Evolutionary conservation across 2,888 invertebrate species (phyloP).

Genomic region (Apotomis turbidana): DNA sequence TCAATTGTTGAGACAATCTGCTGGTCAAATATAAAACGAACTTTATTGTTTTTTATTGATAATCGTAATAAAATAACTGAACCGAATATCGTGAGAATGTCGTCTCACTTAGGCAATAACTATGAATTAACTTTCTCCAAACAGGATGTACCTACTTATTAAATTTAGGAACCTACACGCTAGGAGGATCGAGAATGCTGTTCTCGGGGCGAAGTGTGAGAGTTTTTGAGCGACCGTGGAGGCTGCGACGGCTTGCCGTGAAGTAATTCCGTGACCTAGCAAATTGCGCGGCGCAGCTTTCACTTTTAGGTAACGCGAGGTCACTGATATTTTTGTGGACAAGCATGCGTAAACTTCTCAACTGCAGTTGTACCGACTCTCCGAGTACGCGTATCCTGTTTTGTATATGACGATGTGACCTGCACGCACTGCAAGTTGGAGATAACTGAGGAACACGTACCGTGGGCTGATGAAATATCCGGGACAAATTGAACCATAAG

Average conservation of each 20-base stretch:
- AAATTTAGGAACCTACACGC: slow-evolving; percentile 27
- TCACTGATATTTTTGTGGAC: slow-evolving; percentile 44
- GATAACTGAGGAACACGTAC: slow-evolving; percentile 9
- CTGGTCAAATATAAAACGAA: slow-evolving; percentile 22
- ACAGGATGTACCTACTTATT: slow-evolving; percentile 26
- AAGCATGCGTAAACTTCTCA: slow-evolving; percentile 37
- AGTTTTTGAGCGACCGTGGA: slow-evolving; percentile 34
- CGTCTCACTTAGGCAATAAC: slow-evolving; percentile 32
- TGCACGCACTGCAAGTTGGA: slow-evolving; percentile 12
- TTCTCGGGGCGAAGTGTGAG: slow-evolving; percentile 36
- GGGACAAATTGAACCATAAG: slow-evolving; percentile 44
- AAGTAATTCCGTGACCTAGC: slow-evolving; percentile 33
- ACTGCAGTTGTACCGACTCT: slow-evolving; percentile 24
- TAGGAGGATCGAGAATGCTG: slow-evolving; percentile 24
- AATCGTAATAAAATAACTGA: neutral
- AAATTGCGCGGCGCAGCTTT: slow-evolving; percentile 44
- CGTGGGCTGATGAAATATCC: slow-evolving; percentile 57
- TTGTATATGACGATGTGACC: slow-evolving; percentile 3
- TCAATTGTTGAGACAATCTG: slow-evolving; percentile 4
- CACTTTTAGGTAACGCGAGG: slow-evolving; percentile 55
- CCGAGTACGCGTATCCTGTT: slow-evolving; percentile 15
- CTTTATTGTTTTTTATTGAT: slow-evolving; percentile 24
- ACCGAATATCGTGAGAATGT: slow-evolving; percentile 8
- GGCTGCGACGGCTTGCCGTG: slow-evolving; percentile 43
- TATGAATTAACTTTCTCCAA: slow-evolving; percentile 41